Base-by-base conservation (phyloP, 2,113 vertebrate genomes). In the Hiodon alosoides region DNA sequence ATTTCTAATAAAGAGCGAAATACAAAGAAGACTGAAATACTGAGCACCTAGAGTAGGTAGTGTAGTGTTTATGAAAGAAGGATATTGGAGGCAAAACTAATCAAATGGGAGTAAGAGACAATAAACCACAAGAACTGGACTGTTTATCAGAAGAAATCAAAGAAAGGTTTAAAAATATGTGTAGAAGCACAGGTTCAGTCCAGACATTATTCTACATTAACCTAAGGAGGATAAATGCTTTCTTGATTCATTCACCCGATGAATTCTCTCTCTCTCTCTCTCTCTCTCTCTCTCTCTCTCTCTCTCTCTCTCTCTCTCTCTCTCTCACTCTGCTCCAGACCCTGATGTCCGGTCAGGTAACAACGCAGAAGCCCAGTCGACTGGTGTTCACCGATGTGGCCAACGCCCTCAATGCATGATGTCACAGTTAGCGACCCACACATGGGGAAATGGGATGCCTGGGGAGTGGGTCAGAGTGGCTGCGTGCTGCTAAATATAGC, bases 351-450 rank as follows among this genome's bases (percentile, higher is more conserved):
- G 92, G 91, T 78, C 96, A 95, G 79, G 94, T 94, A 74, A 90
- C 92, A 1, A 86, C 92, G 16, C 95, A 98, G 90, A 94, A 94
- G 84, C 95, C 97, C 82, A 98, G 94, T 86, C 93, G 95, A 50
- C 93, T 99, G 77, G 96, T 97, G 81, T 98, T 98, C 87, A 95
- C 93, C 0, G 97, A 99, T 3, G 93, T 98, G 81, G 95, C 96
- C 84, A 96, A 93, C 69, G 95, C 95, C 82, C 94, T 98, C 87
- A 93, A 94, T 0, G 93, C 96, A 4, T 99, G 92, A 94, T 73
- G 52, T 54, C 58, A 60, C 72, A 79, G 77, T 74, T 79, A 69
- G 79, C 74, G 60, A 10, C 62, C 14, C n/a, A 68, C 59, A 61
- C 59, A 9, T 17, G 5, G 46, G 4, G 14, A 31, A 31, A 46